Conservation (phyloP, 2,888 invertebrate species). For the Cyrtodaria siliqua region DNA sequence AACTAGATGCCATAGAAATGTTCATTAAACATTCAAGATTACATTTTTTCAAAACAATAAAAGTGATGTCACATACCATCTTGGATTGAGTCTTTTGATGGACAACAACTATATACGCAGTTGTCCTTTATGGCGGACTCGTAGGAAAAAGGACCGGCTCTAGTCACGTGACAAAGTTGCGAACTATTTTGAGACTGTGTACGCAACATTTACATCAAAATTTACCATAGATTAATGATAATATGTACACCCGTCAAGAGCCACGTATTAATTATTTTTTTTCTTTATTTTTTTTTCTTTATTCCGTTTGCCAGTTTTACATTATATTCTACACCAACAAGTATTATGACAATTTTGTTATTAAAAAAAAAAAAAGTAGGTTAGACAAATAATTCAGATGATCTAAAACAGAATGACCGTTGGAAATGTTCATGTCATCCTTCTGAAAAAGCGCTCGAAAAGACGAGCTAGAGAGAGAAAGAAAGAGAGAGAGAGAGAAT, state of each 20-base stretch:
- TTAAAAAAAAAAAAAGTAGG: neutral
- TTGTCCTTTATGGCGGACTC: slow-evolving; percentile 80
- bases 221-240: neutral
- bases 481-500: no score
- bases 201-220: neutral
- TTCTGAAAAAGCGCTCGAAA: no score
- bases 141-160: slow-evolving; percentile 74
- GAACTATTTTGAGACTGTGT: slow-evolving; percentile 39
- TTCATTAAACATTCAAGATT: neutral
- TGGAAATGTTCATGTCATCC: no score
- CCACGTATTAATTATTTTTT: slow-evolving; percentile 1
- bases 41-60: neutral
- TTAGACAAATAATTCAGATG: no score
- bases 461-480: no score
- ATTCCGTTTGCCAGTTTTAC: neutral
- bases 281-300: neutral
- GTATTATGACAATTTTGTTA: neutral
- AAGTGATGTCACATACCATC: slow-evolving; percentile 80
- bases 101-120: slow-evolving; percentile 65
- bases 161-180: slow-evolving; percentile 70
- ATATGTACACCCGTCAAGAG: neutral
- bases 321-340: neutral
- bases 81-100: slow-evolving; percentile 82
- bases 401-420: no score
- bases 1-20: neutral